phyloP scores from a whole-genome alignment of 2,888 invertebrate species.

The Tinea pellionella region DNA sequence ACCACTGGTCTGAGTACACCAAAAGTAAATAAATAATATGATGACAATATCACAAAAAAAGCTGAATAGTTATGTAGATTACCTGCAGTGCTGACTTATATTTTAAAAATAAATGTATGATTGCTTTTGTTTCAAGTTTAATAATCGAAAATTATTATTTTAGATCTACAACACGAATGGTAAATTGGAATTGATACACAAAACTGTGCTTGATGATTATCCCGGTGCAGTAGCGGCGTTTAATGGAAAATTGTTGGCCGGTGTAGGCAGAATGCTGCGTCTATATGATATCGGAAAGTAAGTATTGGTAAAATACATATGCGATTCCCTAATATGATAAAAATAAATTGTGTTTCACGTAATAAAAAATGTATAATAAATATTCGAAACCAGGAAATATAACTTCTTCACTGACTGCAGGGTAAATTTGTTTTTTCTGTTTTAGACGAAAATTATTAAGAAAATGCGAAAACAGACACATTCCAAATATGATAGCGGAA shows the following conservation, averaged over 20 bases:
- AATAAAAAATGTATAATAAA: too few relatives aligned
- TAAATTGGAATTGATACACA: slow-evolving; percentile 90
- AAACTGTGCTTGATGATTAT: slow-evolving; percentile 92
- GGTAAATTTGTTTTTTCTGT: too few relatives aligned
- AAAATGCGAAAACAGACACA: slow-evolving; percentile 98
- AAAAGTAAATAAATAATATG: background rate
- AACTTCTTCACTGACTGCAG: too few relatives aligned
- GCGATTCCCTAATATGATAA: too few relatives aligned
- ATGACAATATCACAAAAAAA: slow-evolving; percentile 24
- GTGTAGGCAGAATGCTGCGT: slow-evolving; percentile 91
- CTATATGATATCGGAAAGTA: slow-evolving; percentile 94
- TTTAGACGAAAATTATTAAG: slow-evolving; percentile 85
- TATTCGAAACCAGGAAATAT: too few relatives aligned
- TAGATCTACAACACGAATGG: slow-evolving; percentile 80
- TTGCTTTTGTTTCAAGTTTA: background rate
- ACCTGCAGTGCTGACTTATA: slow-evolving; percentile 43
- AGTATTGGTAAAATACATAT: too few relatives aligned
- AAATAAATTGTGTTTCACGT: too few relatives aligned
- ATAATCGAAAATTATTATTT: slow-evolving; percentile 18
- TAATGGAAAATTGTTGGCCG: slow-evolving; percentile 91
- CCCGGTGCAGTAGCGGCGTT: slow-evolving; percentile 90
- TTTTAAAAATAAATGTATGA: too few relatives aligned
- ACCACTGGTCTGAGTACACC: too few relatives aligned
- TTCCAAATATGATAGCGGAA: slow-evolving; percentile 94
- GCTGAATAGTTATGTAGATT: slow-evolving; percentile 33